phyloP scores from a whole-genome alignment of 2,113 vertebrate genomes.

The Delphinus delphis region DNA sequence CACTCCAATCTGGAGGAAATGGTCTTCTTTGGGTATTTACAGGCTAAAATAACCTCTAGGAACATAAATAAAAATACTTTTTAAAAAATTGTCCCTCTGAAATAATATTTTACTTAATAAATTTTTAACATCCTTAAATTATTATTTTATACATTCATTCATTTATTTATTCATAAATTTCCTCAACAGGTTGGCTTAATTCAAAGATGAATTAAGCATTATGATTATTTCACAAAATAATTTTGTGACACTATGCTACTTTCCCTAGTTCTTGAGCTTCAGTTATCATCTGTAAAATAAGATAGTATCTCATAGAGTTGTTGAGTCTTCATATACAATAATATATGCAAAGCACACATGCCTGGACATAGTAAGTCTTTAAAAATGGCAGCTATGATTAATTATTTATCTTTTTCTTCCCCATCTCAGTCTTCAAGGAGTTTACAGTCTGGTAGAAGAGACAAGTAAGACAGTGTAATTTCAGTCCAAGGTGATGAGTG shows the following conservation, averaged over 20 bases:
- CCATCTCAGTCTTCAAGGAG: not conserved
- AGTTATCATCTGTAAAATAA: not conserved
- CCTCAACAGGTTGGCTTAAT: not conserved
- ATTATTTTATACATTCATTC: not conserved
- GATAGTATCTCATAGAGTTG: not conserved
- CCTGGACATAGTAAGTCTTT: not conserved
- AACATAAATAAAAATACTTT: slow-evolving; percentile 46
- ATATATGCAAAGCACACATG: not conserved
- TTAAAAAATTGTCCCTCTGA: not conserved
- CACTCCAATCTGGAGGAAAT: slow-evolving; percentile 91
- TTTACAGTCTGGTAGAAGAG: not conserved
- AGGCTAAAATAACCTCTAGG: slow-evolving; percentile 90
- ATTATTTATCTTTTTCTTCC: not conserved
- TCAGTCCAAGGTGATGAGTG: not conserved
- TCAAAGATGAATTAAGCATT: not conserved
- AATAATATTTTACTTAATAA: slow-evolving; percentile 3
- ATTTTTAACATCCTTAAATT: not conserved
- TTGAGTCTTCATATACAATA: not conserved
- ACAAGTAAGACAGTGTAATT: not conserved
- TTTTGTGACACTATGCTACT: not conserved
- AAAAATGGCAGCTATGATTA: not conserved
- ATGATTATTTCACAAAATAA: not conserved
- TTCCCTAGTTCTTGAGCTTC: not conserved
- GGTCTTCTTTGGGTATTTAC: slow-evolving; percentile 86
- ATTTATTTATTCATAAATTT: not conserved